Conservation (phyloP, 2,113 vertebrate species). For the Murina feae region DNA sequence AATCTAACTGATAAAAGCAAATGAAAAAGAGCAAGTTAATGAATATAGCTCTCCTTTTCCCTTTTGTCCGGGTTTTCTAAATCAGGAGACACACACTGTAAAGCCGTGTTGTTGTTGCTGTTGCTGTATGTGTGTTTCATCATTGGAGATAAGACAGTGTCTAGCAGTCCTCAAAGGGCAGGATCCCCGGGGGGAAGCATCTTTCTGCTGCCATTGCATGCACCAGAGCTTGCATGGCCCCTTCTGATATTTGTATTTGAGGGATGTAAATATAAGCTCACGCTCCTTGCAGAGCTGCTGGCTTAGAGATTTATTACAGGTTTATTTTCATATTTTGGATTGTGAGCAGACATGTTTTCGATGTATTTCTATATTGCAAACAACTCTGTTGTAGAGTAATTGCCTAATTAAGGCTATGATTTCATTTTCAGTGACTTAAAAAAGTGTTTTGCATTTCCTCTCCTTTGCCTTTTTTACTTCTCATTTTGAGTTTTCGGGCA, state of each 20-base stretch:
- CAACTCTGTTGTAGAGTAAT: background rate
- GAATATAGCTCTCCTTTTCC: background rate
- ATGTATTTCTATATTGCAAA: background rate
- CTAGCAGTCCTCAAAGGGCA: background rate
- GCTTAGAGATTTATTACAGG: background rate
- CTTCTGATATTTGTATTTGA: background rate
- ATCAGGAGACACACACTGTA: background rate
- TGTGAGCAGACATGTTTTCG: background rate
- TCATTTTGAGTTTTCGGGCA: slow-evolving; percentile 23
- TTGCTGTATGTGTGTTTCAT: background rate
- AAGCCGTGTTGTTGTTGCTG: background rate
- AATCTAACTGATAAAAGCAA: slow-evolving; percentile 16
- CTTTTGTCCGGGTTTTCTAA: background rate
- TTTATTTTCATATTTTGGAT: background rate
- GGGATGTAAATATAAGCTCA: background rate
- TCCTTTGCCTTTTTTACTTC: slow-evolving; percentile 36
- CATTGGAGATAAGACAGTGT: background rate
- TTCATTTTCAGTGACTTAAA: background rate
- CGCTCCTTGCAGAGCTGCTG: background rate
- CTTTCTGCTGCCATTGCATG: background rate
- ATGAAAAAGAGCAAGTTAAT: background rate
- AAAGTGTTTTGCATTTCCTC: background rate
- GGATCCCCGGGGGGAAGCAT: background rate
- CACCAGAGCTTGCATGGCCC: background rate
- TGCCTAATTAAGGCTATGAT: background rate